Evolutionary conservation across 2,888 invertebrate genomes (phyloP).

Genomic region (Pasiphila rectangulata): DNA sequence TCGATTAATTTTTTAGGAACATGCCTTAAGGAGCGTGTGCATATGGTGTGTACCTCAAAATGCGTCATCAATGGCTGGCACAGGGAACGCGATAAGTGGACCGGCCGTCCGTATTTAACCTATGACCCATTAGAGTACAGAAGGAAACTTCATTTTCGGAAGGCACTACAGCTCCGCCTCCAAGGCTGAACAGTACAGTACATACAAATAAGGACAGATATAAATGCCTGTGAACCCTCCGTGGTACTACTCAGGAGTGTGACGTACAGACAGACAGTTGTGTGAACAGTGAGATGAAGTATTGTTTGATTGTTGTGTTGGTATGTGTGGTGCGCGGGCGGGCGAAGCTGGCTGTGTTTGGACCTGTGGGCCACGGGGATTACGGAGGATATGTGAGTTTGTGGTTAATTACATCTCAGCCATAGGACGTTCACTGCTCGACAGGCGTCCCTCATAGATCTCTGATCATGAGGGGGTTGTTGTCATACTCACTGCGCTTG

Average conservation of each 20-base stretch:
- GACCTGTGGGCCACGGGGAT: conserved; percentile 47
- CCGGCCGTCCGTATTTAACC: not conserved
- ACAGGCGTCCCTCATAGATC: too few species aligned
- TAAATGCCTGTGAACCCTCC: conserved; percentile 70
- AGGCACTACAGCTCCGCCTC: conserved; percentile 46
- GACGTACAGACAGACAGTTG: conserved; percentile 51
- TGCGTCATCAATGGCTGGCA: too few species aligned
- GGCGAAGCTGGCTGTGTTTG: conserved; percentile 50
- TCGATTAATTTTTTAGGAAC: too few species aligned
- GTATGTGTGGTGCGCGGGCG: conserved; percentile 48
- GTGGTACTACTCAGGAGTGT: conserved; percentile 64
- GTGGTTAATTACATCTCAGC: too few species aligned
- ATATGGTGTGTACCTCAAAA: too few species aligned
- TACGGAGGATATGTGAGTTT: too few species aligned
- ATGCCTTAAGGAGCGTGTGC: too few species aligned
- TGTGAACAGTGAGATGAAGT: conserved; percentile 51
- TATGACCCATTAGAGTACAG: conserved; percentile 19
- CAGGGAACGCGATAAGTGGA: not conserved
- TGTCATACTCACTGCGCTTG: too few species aligned
- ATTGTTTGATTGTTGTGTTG: conserved; percentile 50
- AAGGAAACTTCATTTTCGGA: conserved; percentile 74
- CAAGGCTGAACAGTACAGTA: conserved; percentile 56
- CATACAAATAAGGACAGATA: conserved; percentile 72
- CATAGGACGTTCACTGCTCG: too few species aligned
- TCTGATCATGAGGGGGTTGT: too few species aligned